Percentiles rank a stretch among this genome's conserved stretches.
phyloP scores from a whole-genome alignment of 2,888 invertebrate genomes.

The Teleogryllus oceanicus region DNA sequence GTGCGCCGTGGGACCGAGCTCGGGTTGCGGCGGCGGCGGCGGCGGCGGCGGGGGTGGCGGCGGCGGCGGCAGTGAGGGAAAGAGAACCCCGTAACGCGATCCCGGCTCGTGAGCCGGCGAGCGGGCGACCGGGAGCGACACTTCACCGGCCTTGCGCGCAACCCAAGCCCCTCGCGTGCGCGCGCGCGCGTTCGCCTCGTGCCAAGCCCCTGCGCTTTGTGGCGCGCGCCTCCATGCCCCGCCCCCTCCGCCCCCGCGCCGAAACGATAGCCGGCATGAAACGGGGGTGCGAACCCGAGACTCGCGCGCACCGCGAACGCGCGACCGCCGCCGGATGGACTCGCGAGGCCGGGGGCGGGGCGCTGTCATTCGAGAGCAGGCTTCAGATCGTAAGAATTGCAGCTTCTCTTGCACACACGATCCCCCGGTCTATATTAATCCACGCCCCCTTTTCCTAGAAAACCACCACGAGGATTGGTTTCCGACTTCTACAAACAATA shows the following conservation, averaged over 20 bases:
- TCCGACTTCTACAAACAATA: too few relatives aligned
- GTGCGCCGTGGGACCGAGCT: constrained; percentile 30
- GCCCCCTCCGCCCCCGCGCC: not conserved
- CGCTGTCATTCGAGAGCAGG: too few relatives aligned
- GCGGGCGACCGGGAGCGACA: not conserved
- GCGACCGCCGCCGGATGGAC: too few relatives aligned
- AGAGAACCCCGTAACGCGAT: constrained; percentile 19
- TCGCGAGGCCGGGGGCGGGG: too few relatives aligned
- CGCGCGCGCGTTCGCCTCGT: not conserved
- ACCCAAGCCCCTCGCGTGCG: too few relatives aligned
- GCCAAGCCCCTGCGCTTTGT: not conserved
- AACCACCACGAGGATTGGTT: too few relatives aligned
- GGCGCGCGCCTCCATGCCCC: not conserved
- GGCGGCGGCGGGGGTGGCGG: not conserved
- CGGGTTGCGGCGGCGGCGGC: constrained; percentile 22
- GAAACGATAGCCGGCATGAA: constrained; percentile 18
- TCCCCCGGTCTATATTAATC: too few relatives aligned
- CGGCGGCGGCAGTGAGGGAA: not conserved
- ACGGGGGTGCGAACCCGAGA: not conserved
- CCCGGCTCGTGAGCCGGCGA: constrained; percentile 3
- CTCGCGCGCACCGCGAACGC: too few relatives aligned
- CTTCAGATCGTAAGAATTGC: too few relatives aligned
- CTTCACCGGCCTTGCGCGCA: not conserved
- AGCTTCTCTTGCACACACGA: too few relatives aligned
- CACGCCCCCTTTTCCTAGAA: too few relatives aligned